Evolutionary conservation across 2,888 invertebrate genomes (phyloP), one percentile per base, ranked within the genome.

Genomic region (Campoplex capitator): DNA sequence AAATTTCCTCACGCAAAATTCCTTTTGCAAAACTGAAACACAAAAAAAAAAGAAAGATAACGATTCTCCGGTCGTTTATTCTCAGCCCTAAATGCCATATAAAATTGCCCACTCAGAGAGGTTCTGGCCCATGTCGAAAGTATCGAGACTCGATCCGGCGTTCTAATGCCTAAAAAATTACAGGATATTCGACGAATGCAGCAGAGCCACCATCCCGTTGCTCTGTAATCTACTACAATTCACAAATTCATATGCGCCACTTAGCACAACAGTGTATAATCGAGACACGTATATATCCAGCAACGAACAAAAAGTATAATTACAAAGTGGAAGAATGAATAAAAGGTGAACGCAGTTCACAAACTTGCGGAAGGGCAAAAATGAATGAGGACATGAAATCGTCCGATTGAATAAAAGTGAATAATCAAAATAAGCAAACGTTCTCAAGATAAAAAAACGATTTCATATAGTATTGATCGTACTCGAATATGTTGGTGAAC

Each of bases 161-260:
- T 32, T 32, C 6, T 13, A 62, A 62, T 62, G 62, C 32, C 62
- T 32, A 16, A 62, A 62, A 62, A 32, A 32, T 62, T 7, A 62
- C 62, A 32, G 62, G 62, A 32, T 62, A 16, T 32, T 62, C 32
- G 16, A 62, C 62, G 62, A 62, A 32, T 62, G 62, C 62, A 62
- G 62, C 16, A 32, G 16, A 62, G 32, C 28, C 32, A 32, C 16
- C 23, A 23, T 23, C 23, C 23, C 58, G 58, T 3, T 4, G 62
- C 62, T 62, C 32, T 7, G 4, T 62, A 32, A 62, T 62, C 62
- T 62, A 32, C 32, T 32, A 18, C 16, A 62, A 62, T 62, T 32
- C 32, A 13, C 32, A 32, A 16, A 32, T 28, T 62, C 16, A 62
- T 62, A 9, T 13, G 62, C 16, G 16, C 62, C 32, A 62, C 62